Percentiles rank a stretch among this genome's conserved stretches.
These are phyloP conservation scores for Caprella mutica DNA, from an alignment of 2,888 invertebrate species.

Conservation along the genomic window DNA sequence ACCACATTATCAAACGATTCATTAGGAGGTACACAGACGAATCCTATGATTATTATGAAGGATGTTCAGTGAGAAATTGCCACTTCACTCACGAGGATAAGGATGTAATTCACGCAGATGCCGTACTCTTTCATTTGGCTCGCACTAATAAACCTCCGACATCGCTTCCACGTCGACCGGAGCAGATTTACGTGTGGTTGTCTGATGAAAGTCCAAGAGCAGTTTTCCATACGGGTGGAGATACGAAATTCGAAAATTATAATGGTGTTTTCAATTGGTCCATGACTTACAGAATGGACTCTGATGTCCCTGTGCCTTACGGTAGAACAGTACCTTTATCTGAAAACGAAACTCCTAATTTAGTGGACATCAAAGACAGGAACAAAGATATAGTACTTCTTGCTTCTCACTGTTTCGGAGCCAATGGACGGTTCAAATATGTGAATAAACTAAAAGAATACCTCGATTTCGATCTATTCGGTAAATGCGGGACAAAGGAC, in stretches of 20 bases:
- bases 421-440: slow-evolving; percentile 38
- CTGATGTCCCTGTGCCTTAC: slow-evolving; percentile 42
- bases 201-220: slow-evolving; percentile 56
- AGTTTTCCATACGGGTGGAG: slow-evolving; percentile 45
- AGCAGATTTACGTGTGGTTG: slow-evolving; percentile 58
- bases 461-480: slow-evolving; percentile 39
- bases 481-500: slow-evolving; percentile 39
- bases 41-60: slow-evolving; percentile 46
- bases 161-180: slow-evolving; percentile 45
- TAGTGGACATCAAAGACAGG: slow-evolving; percentile 23
- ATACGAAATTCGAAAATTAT: slow-evolving; percentile 42
- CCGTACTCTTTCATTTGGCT: slow-evolving; percentile 54
- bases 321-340: slow-evolving; percentile 37
- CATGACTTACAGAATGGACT: slow-evolving; percentile 45
- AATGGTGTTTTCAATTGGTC: slow-evolving; percentile 50
- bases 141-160: slow-evolving; percentile 43
- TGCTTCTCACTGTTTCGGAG: slow-evolving; percentile 38
- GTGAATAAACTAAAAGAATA: slow-evolving; percentile 38
- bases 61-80: slow-evolving; percentile 54
- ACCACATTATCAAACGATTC: slow-evolving; percentile 48
- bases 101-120: slow-evolving; percentile 48
- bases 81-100: slow-evolving; percentile 47
- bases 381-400: slow-evolving; percentile 35
- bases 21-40: slow-evolving; percentile 44
- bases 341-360: neutral